These are phyloP conservation scores for Chinchilla lanigera DNA, from an alignment of 2,113 vertebrate genomes.

Conservation along the genomic window DNA sequence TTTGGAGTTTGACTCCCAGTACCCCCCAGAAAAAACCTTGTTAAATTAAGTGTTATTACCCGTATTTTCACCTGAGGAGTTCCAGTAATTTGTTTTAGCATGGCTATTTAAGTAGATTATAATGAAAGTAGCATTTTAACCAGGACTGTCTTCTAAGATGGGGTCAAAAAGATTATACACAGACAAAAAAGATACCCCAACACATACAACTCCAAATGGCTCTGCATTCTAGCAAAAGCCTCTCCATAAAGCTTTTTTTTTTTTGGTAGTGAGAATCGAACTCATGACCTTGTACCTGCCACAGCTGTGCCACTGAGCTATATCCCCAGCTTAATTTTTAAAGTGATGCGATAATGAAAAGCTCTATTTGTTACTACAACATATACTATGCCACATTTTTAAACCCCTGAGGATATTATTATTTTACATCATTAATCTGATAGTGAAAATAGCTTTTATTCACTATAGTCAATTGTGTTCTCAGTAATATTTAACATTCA, in stretches of 20 bases:
- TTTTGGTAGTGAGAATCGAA: no score
- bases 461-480: neutral
- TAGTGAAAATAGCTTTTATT: neutral
- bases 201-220: neutral
- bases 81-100: neutral
- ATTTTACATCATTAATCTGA: neutral
- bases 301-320: no score
- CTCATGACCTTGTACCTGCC: no score
- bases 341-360: neutral
- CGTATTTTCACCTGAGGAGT: neutral
- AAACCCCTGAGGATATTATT: neutral
- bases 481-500: neutral
- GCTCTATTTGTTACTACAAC: neutral
- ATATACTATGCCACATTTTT: neutral
- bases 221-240: neutral
- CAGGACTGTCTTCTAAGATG: neutral
- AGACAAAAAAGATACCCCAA: neutral
- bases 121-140: slow-evolving; percentile 34
- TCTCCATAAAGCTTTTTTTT: neutral
- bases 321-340: no score
- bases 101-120: neutral
- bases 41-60: neutral
- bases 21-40: no score
- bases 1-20: no score
- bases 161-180: neutral